phyloP scores from a whole-genome alignment of 2,888 invertebrate species.

The Dimorphilus gyrociliatus region DNA sequence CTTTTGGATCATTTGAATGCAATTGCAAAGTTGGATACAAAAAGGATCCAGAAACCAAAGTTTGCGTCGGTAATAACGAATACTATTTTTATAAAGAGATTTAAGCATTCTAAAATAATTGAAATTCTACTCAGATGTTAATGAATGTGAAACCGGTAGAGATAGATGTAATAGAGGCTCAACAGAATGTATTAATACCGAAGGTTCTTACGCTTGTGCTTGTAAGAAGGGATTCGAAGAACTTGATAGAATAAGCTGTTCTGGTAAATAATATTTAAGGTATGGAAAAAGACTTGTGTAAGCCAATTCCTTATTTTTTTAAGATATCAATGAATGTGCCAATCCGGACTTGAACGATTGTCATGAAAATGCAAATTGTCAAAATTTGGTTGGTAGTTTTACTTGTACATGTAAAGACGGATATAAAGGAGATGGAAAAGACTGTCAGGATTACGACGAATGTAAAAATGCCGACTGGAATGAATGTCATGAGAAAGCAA shows the following conservation, averaged over 20 bases:
- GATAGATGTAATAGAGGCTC: slow-evolving; percentile 42
- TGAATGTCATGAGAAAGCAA: slow-evolving; percentile 4
- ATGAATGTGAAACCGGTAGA: slow-evolving; percentile 59
- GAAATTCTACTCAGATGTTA: slow-evolving; percentile 47
- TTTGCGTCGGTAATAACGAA: too few species aligned
- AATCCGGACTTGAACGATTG: slow-evolving; percentile 1
- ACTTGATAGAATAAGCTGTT: slow-evolving; percentile 1
- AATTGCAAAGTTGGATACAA: slow-evolving; percentile 1
- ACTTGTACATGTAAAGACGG: slow-evolving; percentile 5
- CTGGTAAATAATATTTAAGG: too few species aligned
- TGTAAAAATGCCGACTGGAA: slow-evolving; percentile 2
- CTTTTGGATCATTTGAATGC: not conserved
- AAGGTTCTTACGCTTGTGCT: slow-evolving; percentile 10
- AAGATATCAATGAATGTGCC: slow-evolving; percentile 5
- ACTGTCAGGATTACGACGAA: slow-evolving; percentile 1
- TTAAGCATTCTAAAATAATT: too few species aligned
- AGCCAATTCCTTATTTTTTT: not conserved
- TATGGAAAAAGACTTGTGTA: too few species aligned
- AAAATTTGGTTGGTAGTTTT: slow-evolving; percentile 3
- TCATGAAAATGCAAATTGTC: slow-evolving; percentile 3
- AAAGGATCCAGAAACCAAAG: not conserved
- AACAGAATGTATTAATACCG: slow-evolving; percentile 16
- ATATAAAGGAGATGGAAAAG: slow-evolving; percentile 6
- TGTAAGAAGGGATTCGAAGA: slow-evolving; percentile 2
- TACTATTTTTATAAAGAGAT: too few species aligned